phyloP scores from a whole-genome alignment of 2,797 vertebrate genomes.

The Pangasius macronema region DNA sequence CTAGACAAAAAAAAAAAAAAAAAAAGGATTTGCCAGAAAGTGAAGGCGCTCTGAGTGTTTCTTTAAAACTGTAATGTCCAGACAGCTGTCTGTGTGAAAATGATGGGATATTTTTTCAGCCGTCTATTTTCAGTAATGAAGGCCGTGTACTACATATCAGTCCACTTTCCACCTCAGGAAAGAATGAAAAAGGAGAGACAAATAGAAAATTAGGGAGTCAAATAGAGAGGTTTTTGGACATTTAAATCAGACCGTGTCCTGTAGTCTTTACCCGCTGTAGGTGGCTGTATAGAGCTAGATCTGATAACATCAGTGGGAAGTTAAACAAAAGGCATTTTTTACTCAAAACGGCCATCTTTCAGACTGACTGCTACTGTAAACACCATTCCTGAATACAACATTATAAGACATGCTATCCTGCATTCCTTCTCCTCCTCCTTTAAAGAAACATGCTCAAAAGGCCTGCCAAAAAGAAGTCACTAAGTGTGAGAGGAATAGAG shows the following conservation, averaged over 20 bases:
- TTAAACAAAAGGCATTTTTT: constrained; percentile 81
- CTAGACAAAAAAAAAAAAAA: constrained; percentile 26
- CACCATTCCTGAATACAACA: constrained; percentile 76
- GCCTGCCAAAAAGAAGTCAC: constrained; percentile 61
- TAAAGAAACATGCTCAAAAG: constrained; percentile 65
- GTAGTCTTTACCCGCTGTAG: constrained; percentile 56
- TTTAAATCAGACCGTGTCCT: constrained; percentile 52
- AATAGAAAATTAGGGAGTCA: constrained; percentile 26
- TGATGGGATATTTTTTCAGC: constrained; percentile 34
- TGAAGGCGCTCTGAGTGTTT: constrained; percentile 15
- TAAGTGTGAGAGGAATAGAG: constrained; percentile 38
- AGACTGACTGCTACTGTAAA: constrained; percentile 83
- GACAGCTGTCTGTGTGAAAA: constrained; percentile 47
- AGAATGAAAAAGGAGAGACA: constrained; percentile 48
- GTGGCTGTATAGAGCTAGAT: constrained; percentile 54
- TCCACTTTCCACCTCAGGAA: constrained; percentile 66
- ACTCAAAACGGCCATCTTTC: constrained; percentile 80
- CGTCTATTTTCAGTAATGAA: constrained; percentile 52
- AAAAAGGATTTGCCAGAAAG: constrained; percentile 18
- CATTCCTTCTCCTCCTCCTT: constrained; percentile 72
- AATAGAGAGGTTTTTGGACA: constrained; percentile 44
- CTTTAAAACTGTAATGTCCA: constrained; percentile 29
- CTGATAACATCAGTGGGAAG: constrained; percentile 76
- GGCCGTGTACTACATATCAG: constrained; percentile 61
- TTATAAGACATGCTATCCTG: constrained; percentile 74